Conservation (phyloP, 2,113 vertebrate genomes). For the Phylloscopus whistleri region DNA sequence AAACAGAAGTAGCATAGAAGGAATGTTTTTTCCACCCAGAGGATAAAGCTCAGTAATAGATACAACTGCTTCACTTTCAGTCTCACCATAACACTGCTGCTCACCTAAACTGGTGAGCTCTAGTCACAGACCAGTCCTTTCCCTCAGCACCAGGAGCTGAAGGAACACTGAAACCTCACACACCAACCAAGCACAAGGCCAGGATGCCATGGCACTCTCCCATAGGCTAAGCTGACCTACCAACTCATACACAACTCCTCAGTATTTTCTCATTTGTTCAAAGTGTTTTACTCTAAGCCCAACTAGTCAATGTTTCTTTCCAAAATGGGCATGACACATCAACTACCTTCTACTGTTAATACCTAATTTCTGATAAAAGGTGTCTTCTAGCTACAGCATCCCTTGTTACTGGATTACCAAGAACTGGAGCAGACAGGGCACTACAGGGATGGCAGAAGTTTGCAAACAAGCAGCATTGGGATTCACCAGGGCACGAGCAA, state of each 20-base stretch:
- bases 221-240: not conserved
- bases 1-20: not conserved
- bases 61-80: not conserved
- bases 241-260: fast-evolving
- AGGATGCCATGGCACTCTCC: not conserved
- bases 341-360: not conserved
- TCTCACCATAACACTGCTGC: fast-evolving
- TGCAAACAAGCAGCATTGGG: not conserved
- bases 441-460: not conserved
- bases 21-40: not conserved
- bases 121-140: not conserved
- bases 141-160: fast-evolving
- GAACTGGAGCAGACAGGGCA: not conserved
- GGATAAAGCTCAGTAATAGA: not conserved
- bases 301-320: not conserved
- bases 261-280: not conserved
- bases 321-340: not conserved
- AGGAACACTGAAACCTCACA: not conserved
- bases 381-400: not conserved
- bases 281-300: not conserved
- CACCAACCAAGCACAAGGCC: not conserved
- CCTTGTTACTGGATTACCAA: not conserved
- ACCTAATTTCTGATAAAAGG: not conserved
- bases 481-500: fast-evolving
- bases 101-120: not conserved